Evolutionary conservation across 2,888 invertebrate genomes (phyloP), one percentile per base, ranked within the genome.

Genomic region (Drosophila rellima): DNA sequence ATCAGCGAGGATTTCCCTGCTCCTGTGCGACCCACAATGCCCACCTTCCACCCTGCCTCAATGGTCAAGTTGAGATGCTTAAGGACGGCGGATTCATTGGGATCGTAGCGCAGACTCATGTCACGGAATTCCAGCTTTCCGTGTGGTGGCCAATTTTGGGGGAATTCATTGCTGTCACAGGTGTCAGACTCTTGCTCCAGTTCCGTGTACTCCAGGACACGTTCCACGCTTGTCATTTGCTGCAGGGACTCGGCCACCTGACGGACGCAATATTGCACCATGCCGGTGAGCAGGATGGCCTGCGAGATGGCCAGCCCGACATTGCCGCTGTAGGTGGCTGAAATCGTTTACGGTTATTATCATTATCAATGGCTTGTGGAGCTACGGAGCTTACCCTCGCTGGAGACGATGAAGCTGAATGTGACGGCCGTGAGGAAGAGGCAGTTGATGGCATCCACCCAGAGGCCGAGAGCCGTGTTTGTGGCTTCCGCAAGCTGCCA

Each of bases 1-100:
- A 96, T 95, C 15, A 96, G 92, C 0, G 96, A 96, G 0, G 96
- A 96, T 92, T 96, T 96, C 2, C 97, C 97, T 2, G 97, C 97
- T 2, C 97, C 97, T 0, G 97, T 97, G 61, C 97, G 93, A 2
- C 97, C 97, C 6, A 96, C 96, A 72, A 96, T 95, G 8, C 96
- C 96, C 59, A 96, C 94, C 95, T 96, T 91, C 72, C 92, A 93
- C 65, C 94, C 95, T 33, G 95, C 94, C 84, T 95, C 93, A 56
- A 97, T 95, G 0, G 92, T 90, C 48, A 97, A 92, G 82, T 95
- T 95, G 20, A 97, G 93, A 86, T 95, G 94, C 80, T 95, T 96
- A 6, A 98, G 93, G 4, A 97, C 96, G 0, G 96, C 94, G 0
- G 94, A 89, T 18, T 93, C 93, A 0, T 93, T 92, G 0, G 93